phyloP scores from a whole-genome alignment of 2,797 vertebrate species.

The Kryptopterus vitreolus region DNA sequence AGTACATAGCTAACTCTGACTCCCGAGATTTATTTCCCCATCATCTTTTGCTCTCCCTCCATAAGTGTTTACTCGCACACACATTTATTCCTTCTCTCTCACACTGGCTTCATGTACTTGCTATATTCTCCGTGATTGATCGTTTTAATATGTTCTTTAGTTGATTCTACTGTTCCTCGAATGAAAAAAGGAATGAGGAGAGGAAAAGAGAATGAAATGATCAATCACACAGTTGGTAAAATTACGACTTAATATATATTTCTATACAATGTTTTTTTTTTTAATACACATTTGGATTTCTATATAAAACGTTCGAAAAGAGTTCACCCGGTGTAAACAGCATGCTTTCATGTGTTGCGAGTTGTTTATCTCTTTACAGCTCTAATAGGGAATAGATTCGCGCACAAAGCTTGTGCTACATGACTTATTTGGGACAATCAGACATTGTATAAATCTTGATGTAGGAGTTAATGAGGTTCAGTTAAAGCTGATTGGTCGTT shows the following conservation, averaged over 20 bases:
- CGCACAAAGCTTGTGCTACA: background rate
- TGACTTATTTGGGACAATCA: constrained; percentile 21
- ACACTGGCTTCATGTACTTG: constrained; percentile 24
- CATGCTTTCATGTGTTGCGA: constrained; percentile 30
- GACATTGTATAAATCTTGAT: background rate
- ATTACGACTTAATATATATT: constrained; percentile 9
- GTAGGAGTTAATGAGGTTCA: constrained; percentile 8
- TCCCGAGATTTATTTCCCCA: background rate
- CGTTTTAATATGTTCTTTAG: constrained; percentile 66
- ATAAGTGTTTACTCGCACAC: constrained; percentile 25
- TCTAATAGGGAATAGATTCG: constrained; percentile 17
- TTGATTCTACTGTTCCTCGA: constrained; percentile 45
- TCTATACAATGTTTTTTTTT: background rate
- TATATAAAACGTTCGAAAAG: constrained; percentile 42
- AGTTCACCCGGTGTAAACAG: constrained; percentile 19
- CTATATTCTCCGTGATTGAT: constrained; percentile 65
- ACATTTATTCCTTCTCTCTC: background rate
- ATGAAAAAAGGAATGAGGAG: constrained; percentile 38
- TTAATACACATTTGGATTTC: background rate
- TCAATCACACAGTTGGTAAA: constrained; percentile 42
- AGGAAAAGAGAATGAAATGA: constrained; percentile 20
- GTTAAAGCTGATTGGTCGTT: constrained; percentile 1
- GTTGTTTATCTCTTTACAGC: constrained; percentile 20
- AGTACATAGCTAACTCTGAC: background rate
- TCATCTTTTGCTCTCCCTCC: background rate